A percentile compares a stretch with the other conserved stretches of the same genome.
Conservation (phyloP, 2,797 vertebrate genomes). For the Tinamus major region DNA sequence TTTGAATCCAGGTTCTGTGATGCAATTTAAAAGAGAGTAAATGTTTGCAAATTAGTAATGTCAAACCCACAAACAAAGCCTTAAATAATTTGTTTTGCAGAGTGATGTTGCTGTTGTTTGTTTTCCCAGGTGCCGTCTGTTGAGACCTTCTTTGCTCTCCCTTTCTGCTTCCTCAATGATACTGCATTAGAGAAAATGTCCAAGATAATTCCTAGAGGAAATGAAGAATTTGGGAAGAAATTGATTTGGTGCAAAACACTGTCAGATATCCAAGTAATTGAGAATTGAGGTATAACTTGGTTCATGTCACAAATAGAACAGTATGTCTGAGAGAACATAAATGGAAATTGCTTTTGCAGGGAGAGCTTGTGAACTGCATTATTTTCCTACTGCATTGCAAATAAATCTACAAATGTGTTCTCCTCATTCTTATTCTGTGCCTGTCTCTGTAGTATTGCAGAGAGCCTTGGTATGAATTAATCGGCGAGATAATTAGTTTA, state of each 20-base stretch:
- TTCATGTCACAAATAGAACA: not conserved
- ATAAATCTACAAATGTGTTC: not conserved
- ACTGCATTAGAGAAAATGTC: slow-evolving; percentile 24
- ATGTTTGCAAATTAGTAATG: slow-evolving; percentile 17
- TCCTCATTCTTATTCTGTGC: not conserved
- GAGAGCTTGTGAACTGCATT: not conserved
- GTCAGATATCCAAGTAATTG: not conserved
- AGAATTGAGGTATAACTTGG: not conserved
- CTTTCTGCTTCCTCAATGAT: slow-evolving; percentile 20
- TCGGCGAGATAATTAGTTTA: accelerated
- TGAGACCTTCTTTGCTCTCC: slow-evolving; percentile 13
- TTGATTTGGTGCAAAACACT: not conserved
- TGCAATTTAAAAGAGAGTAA: not conserved
- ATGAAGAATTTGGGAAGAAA: not conserved
- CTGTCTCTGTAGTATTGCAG: not conserved
- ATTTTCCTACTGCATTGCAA: not conserved
- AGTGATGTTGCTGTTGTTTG: not conserved
- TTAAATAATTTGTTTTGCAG: not conserved
- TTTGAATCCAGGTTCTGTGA: not conserved
- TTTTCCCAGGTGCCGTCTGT: slow-evolving; percentile 29
- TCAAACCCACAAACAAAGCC: not conserved
- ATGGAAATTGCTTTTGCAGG: not conserved
- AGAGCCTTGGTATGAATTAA: not conserved
- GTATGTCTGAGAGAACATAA: not conserved
- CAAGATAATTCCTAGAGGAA: slow-evolving; percentile 23